Base-by-base conservation (phyloP, 2,888 invertebrate species). In the Chaetogeoica ovagalla region DNA sequence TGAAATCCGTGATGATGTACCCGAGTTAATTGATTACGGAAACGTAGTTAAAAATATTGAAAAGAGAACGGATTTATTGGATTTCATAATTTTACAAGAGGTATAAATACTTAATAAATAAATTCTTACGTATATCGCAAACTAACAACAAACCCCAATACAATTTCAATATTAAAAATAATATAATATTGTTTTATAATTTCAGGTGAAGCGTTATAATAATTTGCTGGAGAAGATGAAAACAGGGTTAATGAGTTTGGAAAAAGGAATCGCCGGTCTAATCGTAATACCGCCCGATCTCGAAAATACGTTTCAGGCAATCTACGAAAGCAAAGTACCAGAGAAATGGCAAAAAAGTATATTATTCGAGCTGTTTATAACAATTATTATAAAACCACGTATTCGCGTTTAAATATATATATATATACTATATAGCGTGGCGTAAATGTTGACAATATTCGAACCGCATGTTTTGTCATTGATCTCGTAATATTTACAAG, bases 51-150 rank as follows among this genome's bases (percentile, higher is more conserved):
- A 91, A 82, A 88, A 93, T 84, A 91, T 95, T 86, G 93, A 93
- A 0, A 86, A 0, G 89, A 91, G 43, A 84, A 92, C 92, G 84
- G 90, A 90, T 83, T 94, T 95, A 0, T 88, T 95, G 84, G 93
- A 94, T 85, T 94, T 95, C 11, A 93, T 95, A 0, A 87, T 96
- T 68, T 88, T 96, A 48, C 95, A 96, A 86, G 96, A 96, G 89
- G 88, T 88, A 84, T 82, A 48, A 48, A 11, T 48, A n/a, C 17
- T 5, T 5, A 52, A 13, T 52, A 52, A 43, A 4, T 11, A 43
- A 11, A 1, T 52, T 15, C 5, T 52, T 13, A 13, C 23, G 30
- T 30, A 30, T 30, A 30, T 30, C 30, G 4, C 4, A 30, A 30
- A 30, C 30, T 30, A 1, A 30, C 2, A 2, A 30, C 30, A n/a